Evolutionary conservation across 2,888 invertebrate species (phyloP), one percentile per base, ranked within the genome.

Genomic region (Unio delphinus): DNA sequence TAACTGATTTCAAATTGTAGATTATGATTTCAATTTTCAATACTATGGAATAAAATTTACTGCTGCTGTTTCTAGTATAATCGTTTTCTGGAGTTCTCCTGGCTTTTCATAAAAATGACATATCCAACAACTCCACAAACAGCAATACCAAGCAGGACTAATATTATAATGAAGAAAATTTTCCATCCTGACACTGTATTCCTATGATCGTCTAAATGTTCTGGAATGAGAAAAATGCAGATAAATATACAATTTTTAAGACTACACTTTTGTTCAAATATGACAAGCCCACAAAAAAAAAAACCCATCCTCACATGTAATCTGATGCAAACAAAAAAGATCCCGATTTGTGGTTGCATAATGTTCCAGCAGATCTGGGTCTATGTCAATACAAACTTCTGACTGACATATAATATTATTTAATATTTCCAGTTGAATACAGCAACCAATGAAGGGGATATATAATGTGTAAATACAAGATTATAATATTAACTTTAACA

Each of bases 51-150:
- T n/a, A 58, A n/a, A 64, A n/a, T 58, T 34, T 8, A 1, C 11
- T 55, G 54, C n/a, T 23, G 23, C 61, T 34, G 30, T 34, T 18
- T 55, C 90, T 90, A 94, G 87, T 94, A 94, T 91, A 96, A 95
- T 84, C 97, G 93, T 91, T 98, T 98, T 84, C 96, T 93, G 72
- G 94, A 94, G 79, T 95, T 94, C 88, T 96, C 96, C 88, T 96
- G 95, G 73, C 95, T 94, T 88, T 97, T 97, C 89, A 97, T 96
- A 89, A 97, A 97, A 89, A 96, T 95, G 92, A 97, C 95, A 74
- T 98, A 95, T 54, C 95, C 97, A 68, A 97, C 93, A 4, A 97
- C 95, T 0, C 95, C 94, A 75, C 95, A 93, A 0, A 94, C 95
- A 61, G 96, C 94, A 17, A 97, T 90, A 4, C 94, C 94, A 45